These are phyloP conservation scores for Zootoca vivipara DNA, from an alignment of 2,113 vertebrate species.

Conservation along the genomic window DNA sequence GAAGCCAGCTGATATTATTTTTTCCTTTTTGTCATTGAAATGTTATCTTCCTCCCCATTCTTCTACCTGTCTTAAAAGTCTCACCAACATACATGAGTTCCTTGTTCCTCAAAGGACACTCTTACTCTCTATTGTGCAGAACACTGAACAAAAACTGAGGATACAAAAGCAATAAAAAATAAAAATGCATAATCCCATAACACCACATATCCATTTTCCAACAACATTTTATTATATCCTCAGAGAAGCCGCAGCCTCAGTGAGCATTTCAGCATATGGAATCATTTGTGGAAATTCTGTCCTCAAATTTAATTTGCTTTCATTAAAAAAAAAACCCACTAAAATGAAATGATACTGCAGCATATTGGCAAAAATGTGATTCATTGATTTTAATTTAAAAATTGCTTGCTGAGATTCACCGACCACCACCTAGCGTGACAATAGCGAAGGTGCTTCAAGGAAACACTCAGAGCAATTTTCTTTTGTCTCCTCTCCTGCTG, in stretches of 20 bases:
- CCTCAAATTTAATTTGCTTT: slow-evolving; percentile 30
- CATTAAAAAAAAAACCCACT: slow-evolving; percentile 11
- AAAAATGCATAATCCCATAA: background rate
- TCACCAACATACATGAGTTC: background rate
- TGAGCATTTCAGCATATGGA: slow-evolving; percentile 11
- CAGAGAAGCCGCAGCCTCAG: background rate
- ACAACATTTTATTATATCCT: slow-evolving; percentile 1
- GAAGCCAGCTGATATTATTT: slow-evolving; percentile 26
- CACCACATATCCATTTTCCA: background rate
- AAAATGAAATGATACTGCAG: slow-evolving; percentile 4
- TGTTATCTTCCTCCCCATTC: slow-evolving; percentile 4
- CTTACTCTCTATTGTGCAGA: background rate
- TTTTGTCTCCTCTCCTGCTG: slow-evolving; percentile 40
- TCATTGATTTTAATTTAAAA: slow-evolving; percentile 30
- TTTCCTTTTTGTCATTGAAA: slow-evolving; percentile 28
- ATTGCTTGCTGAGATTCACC: slow-evolving; percentile 17
- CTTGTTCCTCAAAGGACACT: background rate
- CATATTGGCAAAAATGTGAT: background rate
- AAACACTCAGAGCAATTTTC: slow-evolving; percentile 52
- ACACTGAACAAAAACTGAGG: background rate
- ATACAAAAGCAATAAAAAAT: background rate
- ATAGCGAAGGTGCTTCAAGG: slow-evolving; percentile 17
- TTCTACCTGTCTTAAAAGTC: background rate
- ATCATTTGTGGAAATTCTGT: slow-evolving; percentile 25
- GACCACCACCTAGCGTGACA: slow-evolving; percentile 19